Conservation (phyloP, 2,888 invertebrate species). For the Lycia hirtaria region DNA sequence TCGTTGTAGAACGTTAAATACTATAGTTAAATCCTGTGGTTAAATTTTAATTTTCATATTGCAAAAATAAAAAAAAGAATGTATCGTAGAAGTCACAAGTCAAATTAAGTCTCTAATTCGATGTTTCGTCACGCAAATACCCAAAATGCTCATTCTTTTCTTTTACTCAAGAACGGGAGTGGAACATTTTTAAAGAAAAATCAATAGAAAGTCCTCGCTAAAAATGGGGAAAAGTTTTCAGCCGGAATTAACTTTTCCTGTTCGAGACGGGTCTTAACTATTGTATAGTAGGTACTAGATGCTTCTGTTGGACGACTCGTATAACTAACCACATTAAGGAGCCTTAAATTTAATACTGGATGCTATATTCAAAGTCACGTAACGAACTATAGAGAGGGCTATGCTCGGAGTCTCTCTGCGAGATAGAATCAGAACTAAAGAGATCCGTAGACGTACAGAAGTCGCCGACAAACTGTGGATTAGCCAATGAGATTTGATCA, state of each 20-base stretch:
- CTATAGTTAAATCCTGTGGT: neutral
- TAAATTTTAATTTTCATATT: neutral
- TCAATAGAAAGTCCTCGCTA: slow-evolving; percentile 1
- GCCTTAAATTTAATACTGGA: too few species aligned
- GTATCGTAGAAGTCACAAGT: neutral
- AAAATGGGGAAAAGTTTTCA: slow-evolving; percentile 25
- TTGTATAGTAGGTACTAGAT: neutral
- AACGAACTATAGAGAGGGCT: too few species aligned
- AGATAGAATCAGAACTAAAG: too few species aligned
- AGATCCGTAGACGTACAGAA: too few species aligned
- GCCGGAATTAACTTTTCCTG: slow-evolving; percentile 18
- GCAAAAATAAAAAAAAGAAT: neutral
- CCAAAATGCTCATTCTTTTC: slow-evolving; percentile 31
- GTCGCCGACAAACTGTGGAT: too few species aligned
- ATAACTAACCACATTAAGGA: too few species aligned
- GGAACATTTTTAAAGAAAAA: slow-evolving; percentile 9
- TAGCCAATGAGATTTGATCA: too few species aligned
- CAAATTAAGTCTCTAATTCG: slow-evolving; percentile 1
- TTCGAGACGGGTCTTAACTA: neutral
- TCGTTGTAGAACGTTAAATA: neutral
- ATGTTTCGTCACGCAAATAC: slow-evolving; percentile 2
- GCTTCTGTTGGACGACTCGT: neutral
- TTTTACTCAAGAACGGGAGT: slow-evolving; percentile 11
- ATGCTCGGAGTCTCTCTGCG: too few species aligned
- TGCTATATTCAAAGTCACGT: too few species aligned